phyloP scores from a whole-genome alignment of 2,113 vertebrate genomes.

The Sylvia atricapilla region DNA sequence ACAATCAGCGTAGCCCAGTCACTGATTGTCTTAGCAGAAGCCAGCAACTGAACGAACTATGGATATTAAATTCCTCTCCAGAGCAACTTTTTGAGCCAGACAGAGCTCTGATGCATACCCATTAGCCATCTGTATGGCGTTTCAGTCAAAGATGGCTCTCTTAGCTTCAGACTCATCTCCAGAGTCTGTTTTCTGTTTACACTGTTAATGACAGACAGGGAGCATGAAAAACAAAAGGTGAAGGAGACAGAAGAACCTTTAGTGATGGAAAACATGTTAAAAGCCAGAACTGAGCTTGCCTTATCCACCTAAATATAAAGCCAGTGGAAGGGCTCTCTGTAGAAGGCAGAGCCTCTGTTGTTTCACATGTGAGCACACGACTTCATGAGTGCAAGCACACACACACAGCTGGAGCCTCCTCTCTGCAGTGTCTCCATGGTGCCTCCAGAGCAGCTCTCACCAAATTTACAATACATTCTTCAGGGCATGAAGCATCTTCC shows the following conservation, averaged over 20 bases:
- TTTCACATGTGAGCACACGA: not conserved
- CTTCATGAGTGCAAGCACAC: fast-evolving
- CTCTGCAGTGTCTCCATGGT: not conserved
- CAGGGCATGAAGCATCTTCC: too few species aligned
- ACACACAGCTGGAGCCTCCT: not conserved
- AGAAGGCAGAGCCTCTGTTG: not conserved
- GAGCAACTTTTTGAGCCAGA: not conserved
- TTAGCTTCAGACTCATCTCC: not conserved
- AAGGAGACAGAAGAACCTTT: not conserved
- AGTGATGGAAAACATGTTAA: not conserved
- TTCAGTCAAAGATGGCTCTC: not conserved
- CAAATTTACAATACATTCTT: too few species aligned
- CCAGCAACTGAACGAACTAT: not conserved
- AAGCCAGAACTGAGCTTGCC: not conserved
- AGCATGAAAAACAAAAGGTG: not conserved
- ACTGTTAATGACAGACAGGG: not conserved
- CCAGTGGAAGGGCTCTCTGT: not conserved
- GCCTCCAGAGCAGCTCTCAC: not conserved
- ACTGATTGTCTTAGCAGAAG: not conserved
- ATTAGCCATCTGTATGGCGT: not conserved
- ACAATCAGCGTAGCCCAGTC: not conserved
- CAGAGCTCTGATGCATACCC: not conserved
- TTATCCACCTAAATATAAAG: not conserved
- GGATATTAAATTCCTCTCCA: not conserved
- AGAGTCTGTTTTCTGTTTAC: not conserved